phyloP scores from a whole-genome alignment of 2,888 invertebrate species.

The Drosophila falleni region DNA sequence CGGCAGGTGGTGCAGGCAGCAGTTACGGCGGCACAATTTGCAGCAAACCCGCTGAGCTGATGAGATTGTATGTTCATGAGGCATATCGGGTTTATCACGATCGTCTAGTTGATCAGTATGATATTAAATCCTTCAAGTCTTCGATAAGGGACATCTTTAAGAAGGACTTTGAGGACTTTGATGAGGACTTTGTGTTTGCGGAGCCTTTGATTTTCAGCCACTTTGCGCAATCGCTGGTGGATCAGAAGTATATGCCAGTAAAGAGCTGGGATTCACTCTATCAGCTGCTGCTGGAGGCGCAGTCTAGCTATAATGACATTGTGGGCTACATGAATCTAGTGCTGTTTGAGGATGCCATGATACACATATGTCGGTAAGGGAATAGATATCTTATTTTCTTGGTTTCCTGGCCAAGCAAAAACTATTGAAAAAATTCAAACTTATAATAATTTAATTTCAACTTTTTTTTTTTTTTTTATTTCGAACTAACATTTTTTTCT shows the following conservation, averaged over 20 bases:
- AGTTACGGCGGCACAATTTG: conserved; percentile 85
- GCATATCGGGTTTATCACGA: conserved; percentile 96
- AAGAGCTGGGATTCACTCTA: conserved; percentile 90
- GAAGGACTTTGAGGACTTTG: conserved; percentile 92
- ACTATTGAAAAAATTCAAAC: too few species aligned
- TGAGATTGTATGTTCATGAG: conserved; percentile 96
- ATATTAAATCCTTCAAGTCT: conserved; percentile 91
- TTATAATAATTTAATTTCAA: too few species aligned
- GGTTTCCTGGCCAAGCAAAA: too few species aligned
- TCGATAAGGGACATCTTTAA: conserved; percentile 91
- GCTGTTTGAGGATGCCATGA: conserved; percentile 97
- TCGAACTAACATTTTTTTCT: too few species aligned
- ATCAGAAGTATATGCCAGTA: conserved; percentile 94
- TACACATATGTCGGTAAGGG: conserved; percentile 92
- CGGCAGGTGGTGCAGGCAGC: conserved; percentile 44
- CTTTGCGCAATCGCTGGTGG: conserved; percentile 93
- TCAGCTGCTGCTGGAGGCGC: conserved; percentile 92
- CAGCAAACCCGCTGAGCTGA: conserved; percentile 89
- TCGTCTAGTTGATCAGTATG: conserved; percentile 93
- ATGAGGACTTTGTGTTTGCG: conserved; percentile 90
- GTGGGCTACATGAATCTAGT: conserved; percentile 97
- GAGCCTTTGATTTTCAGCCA: conserved; percentile 95
- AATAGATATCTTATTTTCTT: too few species aligned
- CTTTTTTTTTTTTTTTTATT: too few species aligned
- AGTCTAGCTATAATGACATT: conserved; percentile 94